Conservation (phyloP, 2,797 vertebrate species). For the Alosa sapidissima region DNA sequence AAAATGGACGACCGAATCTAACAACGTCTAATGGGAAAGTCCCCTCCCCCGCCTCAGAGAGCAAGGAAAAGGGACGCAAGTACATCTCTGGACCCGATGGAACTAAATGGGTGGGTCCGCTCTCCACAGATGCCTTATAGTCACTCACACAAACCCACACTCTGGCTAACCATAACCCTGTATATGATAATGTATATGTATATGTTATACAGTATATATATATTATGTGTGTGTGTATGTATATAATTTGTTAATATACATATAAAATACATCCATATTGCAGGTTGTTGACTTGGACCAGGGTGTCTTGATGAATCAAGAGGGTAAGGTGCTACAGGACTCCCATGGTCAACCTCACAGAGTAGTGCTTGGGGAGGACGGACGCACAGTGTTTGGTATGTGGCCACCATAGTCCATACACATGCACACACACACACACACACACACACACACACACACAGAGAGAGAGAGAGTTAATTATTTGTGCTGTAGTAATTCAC, state of each 20-base stretch:
- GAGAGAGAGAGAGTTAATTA: too few species aligned
- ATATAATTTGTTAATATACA: too few species aligned
- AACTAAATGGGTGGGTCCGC: slow-evolving; percentile 88
- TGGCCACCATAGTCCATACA: background rate
- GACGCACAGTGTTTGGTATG: slow-evolving; percentile 93
- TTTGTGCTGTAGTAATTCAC: background rate
- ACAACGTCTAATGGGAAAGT: slow-evolving; percentile 79
- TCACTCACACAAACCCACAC: background rate
- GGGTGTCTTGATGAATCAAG: slow-evolving; percentile 89
- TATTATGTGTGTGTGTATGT: too few species aligned
- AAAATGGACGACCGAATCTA: slow-evolving; percentile 85
- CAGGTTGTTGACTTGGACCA: slow-evolving; percentile 91
- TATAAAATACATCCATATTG: background rate
- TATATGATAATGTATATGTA: background rate
- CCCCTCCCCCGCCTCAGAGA: slow-evolving; percentile 67
- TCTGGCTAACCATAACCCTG: background rate
- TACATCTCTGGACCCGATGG: slow-evolving; percentile 93
- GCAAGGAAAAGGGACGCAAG: slow-evolving; percentile 81
- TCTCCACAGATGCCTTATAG: background rate
- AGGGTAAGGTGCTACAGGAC: slow-evolving; percentile 92
- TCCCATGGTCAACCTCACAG: slow-evolving; percentile 89
- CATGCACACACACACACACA: background rate
- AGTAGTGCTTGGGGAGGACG: slow-evolving; percentile 92
- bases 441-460: too few species aligned
- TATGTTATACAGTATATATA: background rate